A percentile compares a stretch with the other conserved stretches of the same genome.
phyloP scores from a whole-genome alignment of 2,797 vertebrate species.

The Rallus crepitans region DNA sequence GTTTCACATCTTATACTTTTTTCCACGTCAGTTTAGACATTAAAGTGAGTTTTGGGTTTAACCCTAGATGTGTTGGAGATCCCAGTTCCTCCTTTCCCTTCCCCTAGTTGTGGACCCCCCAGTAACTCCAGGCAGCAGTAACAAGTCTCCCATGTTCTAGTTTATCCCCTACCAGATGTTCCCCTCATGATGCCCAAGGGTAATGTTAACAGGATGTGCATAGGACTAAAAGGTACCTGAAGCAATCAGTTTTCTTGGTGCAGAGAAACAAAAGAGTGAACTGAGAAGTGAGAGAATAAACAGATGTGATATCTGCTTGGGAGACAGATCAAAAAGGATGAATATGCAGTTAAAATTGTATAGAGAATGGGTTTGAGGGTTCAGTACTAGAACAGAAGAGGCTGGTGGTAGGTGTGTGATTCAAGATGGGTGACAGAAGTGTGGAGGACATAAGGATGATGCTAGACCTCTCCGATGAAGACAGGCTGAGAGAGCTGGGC shows the following conservation, averaged over 20 bases:
- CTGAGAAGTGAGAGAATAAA: neutral
- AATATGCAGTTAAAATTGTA: neutral
- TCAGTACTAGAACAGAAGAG: neutral
- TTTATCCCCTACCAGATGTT: neutral
- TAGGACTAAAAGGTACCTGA: neutral
- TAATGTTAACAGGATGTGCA: rapidly evolving
- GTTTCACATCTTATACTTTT: neutral
- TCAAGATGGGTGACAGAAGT: neutral
- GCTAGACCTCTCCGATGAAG: neutral
- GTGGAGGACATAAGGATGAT: neutral
- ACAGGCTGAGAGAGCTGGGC: too few species aligned
- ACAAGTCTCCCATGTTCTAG: neutral
- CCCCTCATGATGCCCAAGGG: neutral
- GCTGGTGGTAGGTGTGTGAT: neutral
- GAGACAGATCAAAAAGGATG: neutral
- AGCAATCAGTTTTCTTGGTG: neutral
- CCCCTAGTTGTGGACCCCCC: neutral
- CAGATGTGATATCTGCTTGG: neutral
- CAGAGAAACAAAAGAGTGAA: neutral
- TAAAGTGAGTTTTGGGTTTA: neutral
- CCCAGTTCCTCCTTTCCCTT: neutral
- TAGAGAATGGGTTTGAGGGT: neutral
- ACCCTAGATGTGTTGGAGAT: neutral
- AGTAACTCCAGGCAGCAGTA: neutral
- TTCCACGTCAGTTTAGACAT: neutral